Percentiles rank a stretch among this genome's conserved stretches.
Evolutionary conservation across 2,797 vertebrate species (phyloP).

Genomic region (Pyrocephalus nanus): DNA sequence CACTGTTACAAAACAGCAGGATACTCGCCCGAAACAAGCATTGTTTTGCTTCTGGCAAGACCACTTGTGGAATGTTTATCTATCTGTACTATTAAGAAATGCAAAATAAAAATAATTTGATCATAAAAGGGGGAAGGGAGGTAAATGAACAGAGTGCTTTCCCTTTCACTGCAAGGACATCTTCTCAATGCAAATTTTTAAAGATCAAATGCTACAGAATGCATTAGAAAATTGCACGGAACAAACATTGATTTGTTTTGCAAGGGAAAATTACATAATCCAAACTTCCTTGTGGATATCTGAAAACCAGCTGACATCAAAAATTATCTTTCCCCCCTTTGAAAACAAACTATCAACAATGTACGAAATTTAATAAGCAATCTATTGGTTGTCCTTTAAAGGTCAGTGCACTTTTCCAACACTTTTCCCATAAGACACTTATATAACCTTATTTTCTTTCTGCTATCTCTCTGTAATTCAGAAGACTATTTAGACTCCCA

Average conservation of each 20-base stretch:
- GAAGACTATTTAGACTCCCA: constrained; percentile 63
- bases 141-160: neutral
- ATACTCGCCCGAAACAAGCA: neutral
- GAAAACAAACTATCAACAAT: neutral
- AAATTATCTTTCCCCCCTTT: neutral
- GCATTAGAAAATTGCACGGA: neutral
- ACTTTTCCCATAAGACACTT: constrained; percentile 26
- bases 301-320: neutral
- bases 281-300: neutral
- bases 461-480: constrained; percentile 57
- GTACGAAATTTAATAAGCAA: neutral
- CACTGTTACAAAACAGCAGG: neutral
- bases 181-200: neutral
- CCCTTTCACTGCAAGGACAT: neutral
- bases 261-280: neutral
- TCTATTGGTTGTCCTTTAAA: constrained; percentile 1
- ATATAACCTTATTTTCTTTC: constrained; percentile 49
- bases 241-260: neutral
- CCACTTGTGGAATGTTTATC: neutral
- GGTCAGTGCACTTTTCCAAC: constrained; percentile 23
- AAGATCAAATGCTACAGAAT: neutral
- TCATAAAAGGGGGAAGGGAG: neutral
- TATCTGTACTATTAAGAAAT: neutral
- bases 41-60: neutral
- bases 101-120: neutral